Conservation (phyloP, 2,113 vertebrate species). For the Ardeotis arabs region DNA sequence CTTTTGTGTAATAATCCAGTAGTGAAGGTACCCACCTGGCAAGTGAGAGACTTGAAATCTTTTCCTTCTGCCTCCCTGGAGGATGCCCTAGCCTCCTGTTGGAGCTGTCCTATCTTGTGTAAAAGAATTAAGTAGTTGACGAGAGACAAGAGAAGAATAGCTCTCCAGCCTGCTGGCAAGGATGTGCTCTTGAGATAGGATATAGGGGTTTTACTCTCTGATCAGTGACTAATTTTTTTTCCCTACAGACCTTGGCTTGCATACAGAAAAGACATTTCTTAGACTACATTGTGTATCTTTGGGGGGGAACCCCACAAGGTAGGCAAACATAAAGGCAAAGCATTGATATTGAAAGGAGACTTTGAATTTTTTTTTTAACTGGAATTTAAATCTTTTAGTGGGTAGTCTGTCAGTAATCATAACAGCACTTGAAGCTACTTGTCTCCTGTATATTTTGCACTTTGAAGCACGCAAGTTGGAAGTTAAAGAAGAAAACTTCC, state of each 20-base stretch:
- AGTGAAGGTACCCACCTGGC: not conserved
- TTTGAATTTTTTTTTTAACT: not conserved
- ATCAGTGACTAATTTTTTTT: not conserved
- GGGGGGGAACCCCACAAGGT: not conserved
- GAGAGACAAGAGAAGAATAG: not conserved
- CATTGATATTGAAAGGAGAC: not conserved
- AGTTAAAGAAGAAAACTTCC: not conserved
- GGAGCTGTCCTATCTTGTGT: not conserved
- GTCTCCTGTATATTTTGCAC: not conserved
- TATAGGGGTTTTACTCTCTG: not conserved
- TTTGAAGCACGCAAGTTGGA: not conserved
- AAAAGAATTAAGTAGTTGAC: not conserved
- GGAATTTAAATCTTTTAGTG: not conserved
- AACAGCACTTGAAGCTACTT: fast-evolving
- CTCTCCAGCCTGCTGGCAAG: not conserved
- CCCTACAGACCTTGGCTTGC: not conserved
- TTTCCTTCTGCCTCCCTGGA: not conserved
- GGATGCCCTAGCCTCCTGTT: not conserved
- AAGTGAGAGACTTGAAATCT: not conserved
- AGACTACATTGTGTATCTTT: not conserved
- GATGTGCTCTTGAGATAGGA: not conserved
- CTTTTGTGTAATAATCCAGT: not conserved
- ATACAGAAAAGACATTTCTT: not conserved
- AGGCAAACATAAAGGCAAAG: not conserved
- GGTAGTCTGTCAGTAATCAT: not conserved